Percentiles rank a stretch among this genome's conserved stretches.
Evolutionary conservation across 2,888 invertebrate genomes (phyloP).

Genomic region (Acronicta aceris): DNA sequence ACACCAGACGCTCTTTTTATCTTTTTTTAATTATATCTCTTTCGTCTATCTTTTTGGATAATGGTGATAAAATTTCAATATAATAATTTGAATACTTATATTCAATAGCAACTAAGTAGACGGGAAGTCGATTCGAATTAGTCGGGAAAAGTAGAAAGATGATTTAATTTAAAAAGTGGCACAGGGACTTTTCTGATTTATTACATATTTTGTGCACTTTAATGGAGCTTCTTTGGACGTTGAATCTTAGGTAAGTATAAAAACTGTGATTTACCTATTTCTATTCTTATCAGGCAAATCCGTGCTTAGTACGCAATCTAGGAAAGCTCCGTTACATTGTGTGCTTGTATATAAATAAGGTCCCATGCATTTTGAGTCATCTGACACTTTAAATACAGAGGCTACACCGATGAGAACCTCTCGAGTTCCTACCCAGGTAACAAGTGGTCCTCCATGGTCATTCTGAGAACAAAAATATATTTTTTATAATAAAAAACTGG

Average conservation of each 20-base stretch:
- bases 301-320: slow-evolving; percentile 64
- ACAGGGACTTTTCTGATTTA: too few species aligned
- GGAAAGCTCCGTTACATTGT: slow-evolving; percentile 67
- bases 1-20: too few species aligned
- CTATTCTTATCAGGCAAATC: not conserved
- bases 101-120: too few species aligned
- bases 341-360: slow-evolving; percentile 75
- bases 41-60: too few species aligned
- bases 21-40: too few species aligned
- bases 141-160: too few species aligned
- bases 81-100: too few species aligned
- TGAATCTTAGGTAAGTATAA: not conserved
- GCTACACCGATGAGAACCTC: slow-evolving; percentile 72
- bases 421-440: slow-evolving; percentile 64
- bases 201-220: too few species aligned
- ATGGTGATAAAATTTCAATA: too few species aligned
- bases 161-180: too few species aligned
- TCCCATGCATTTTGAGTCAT: slow-evolving; percentile 58
- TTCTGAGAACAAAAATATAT: slow-evolving; percentile 59
- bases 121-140: too few species aligned
- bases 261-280: slow-evolving; percentile 19
- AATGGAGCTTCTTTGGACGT: too few species aligned
- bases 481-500: not conserved
- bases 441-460: slow-evolving; percentile 75
- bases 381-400: slow-evolving; percentile 66